A percentile compares a stretch with the other conserved stretches of the same genome.
These are phyloP conservation scores for Thripadectes ignobilis DNA, from an alignment of 2,797 vertebrate genomes.

Conservation along the genomic window DNA sequence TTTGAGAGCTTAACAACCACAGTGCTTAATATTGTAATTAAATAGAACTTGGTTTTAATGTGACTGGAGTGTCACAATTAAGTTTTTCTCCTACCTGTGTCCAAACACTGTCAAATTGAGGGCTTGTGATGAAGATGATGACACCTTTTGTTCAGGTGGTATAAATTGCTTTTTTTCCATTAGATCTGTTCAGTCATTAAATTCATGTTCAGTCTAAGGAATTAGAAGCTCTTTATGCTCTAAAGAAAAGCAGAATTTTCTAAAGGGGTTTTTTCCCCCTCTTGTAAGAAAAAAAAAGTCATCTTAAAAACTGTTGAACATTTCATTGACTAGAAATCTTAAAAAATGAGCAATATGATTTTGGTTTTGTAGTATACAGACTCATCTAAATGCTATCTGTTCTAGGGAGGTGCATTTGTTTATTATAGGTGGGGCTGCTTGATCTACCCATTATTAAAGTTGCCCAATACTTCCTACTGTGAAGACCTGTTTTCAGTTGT, in stretches of 20 bases:
- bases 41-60: neutral
- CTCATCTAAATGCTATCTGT: conserved; percentile 32
- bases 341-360: neutral
- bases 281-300: neutral
- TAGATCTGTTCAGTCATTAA: neutral
- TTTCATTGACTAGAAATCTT: neutral
- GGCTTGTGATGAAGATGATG: neutral
- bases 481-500: conserved; percentile 33
- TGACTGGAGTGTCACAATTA: neutral
- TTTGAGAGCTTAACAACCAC: neutral
- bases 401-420: conserved; percentile 44
- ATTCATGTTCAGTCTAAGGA: neutral
- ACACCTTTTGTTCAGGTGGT: neutral
- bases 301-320: neutral
- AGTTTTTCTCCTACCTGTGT: neutral
- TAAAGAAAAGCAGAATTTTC: neutral
- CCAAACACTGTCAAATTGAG: neutral
- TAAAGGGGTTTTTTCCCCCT: neutral
- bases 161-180: neutral
- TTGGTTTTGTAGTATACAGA: neutral
- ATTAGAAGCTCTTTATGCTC: neutral
- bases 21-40: neutral
- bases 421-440: conserved; percentile 47
- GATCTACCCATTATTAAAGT: conserved; percentile 52
- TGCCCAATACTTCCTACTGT: conserved; percentile 50